A percentile compares a stretch with the other conserved stretches of the same genome.
These are phyloP conservation scores for Percopsis transmontana DNA, from an alignment of 2,113 vertebrate genomes.

Conservation along the genomic window DNA sequence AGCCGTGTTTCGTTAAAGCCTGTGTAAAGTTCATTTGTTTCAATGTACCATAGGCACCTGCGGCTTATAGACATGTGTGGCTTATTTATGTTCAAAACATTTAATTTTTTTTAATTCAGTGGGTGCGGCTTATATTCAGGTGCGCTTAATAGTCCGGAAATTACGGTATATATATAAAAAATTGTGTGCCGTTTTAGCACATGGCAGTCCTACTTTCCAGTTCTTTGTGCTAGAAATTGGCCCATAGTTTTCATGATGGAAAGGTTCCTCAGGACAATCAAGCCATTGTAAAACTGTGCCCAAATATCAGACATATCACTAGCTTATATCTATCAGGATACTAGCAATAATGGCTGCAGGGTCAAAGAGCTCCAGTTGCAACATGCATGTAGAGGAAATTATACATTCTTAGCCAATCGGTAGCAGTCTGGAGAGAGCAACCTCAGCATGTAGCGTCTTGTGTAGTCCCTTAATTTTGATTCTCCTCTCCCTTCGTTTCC, in stretches of 20 bases:
- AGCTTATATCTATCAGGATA: not conserved
- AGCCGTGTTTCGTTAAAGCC: no score
- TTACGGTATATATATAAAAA: no score
- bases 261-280: not conserved
- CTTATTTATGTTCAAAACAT: no score
- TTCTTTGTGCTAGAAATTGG: not conserved
- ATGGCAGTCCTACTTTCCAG: not conserved
- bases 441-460: not conserved
- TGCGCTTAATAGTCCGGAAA: no score
- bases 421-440: not conserved
- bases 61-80: no score
- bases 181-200: not conserved
- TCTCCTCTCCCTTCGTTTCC: not conserved
- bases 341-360: not conserved
- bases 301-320: not conserved
- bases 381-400: not conserved
- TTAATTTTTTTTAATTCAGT: no score
- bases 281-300: not conserved
- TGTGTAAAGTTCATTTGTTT: no score
- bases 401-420: slow-evolving; percentile 1
- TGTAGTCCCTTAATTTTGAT: not conserved
- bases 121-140: no score
- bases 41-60: no score
- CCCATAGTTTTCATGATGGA: not conserved
- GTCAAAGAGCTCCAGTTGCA: not conserved